Evolutionary conservation across 2,113 vertebrate genomes (phyloP).

Genomic region (Eulemur macaco): DNA sequence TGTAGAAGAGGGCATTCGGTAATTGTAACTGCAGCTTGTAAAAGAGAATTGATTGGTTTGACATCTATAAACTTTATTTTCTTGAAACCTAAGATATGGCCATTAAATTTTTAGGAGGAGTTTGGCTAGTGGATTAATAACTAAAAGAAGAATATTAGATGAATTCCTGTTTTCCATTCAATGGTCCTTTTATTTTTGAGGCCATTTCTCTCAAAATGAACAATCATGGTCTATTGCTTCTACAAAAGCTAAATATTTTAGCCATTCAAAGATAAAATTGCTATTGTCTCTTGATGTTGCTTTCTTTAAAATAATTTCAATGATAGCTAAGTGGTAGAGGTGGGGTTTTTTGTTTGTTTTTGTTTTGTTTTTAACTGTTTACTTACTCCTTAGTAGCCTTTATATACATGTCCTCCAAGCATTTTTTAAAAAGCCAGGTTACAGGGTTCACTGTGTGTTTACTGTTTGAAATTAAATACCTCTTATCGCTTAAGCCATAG

Average conservation of each 20-base stretch:
- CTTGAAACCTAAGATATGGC: constrained; percentile 8
- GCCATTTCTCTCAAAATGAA: background rate
- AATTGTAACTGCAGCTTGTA: background rate
- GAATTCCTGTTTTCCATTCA: background rate
- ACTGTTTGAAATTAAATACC: background rate
- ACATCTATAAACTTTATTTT: background rate
- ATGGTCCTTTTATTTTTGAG: background rate
- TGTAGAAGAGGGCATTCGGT: background rate
- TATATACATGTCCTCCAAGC: background rate
- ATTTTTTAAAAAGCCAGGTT: background rate
- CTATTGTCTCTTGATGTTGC: background rate
- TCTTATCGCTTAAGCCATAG: background rate
- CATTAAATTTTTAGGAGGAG: background rate
- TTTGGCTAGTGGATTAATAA: background rate
- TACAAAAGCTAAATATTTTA: background rate
- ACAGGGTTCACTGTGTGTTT: background rate
- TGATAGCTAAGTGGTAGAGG: background rate
- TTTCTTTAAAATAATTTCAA: constrained; percentile 10
- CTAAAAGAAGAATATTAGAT: background rate
- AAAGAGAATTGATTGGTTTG: background rate
- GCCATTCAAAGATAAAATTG: background rate
- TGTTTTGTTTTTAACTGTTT: background rate
- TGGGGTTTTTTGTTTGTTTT: background rate
- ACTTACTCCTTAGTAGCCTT: background rate
- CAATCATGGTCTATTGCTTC: background rate